Base-by-base conservation (phyloP, 2,797 vertebrate species). In the Stomatorhinus walkeri region DNA sequence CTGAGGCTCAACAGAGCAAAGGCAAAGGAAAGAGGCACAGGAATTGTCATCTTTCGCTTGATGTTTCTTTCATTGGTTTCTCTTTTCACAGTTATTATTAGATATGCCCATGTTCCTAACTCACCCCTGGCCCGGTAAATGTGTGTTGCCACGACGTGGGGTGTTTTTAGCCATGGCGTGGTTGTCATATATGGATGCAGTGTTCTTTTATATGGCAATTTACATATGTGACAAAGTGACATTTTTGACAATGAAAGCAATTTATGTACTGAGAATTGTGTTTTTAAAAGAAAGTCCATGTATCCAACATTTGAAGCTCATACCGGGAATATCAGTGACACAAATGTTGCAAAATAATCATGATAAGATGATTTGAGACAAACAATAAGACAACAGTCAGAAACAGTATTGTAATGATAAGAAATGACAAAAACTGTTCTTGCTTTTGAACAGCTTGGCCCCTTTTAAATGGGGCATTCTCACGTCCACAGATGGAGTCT, bases 71-170 rank as follows among this genome's bases (percentile, higher is more conserved):
- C 22, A 85, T 85, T 85, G 1, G 14, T 2, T 24, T 85, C n/a
- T 22, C 19, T 48, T 85, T 52, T 85, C 3, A 32, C 49, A 32
- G 46, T 85, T 85, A 51, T 85, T 85, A 85, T 85, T 85, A 85
- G 46, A 51, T 22, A 85, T 85, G 46, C 24, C 22, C 3, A 0
- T 52, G 46, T 52, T 51, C 32, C 48, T 28, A 51, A 85, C 49
- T 85, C 83, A 79, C 36, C 72, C 72, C 36, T 79, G 72, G 32
- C 32, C 16, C 7, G 0, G 72, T 19, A 43, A 51, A 52, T 14
- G 49, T 85, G 52, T 85, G 49, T 85, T 32, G 46, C 83, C 49
- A 10, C 14, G 32, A 32, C 16, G 64, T 32, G n/a, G 48, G 22
- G 52, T 28, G 83, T 32, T 85, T 85, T 16, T 19, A 52, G 46